A percentile compares a stretch with the other conserved stretches of the same genome.
Evolutionary conservation across 2,888 invertebrate species (phyloP).

Genomic region (Rhagonycha fulva): DNA sequence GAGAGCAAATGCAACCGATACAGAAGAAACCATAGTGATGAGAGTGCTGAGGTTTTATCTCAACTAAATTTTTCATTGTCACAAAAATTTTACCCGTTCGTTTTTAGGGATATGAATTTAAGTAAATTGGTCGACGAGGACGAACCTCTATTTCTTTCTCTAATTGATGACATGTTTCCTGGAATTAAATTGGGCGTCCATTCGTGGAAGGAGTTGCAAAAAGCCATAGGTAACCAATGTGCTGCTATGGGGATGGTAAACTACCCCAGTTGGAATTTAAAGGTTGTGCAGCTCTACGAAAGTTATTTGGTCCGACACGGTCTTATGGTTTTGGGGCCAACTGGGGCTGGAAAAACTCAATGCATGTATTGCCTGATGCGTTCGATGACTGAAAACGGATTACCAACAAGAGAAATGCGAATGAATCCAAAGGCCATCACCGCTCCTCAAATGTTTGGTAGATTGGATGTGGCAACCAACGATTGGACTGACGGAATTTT

Average conservation of each 20-base stretch:
- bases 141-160: constrained; percentile 82
- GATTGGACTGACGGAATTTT: constrained; percentile 96
- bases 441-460: constrained; percentile 91
- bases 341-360: constrained; percentile 84
- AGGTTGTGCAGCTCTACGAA: constrained; percentile 83
- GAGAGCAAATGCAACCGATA: constrained; percentile 73
- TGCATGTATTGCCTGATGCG: constrained; percentile 80
- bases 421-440: constrained; percentile 96
- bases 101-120: constrained; percentile 83
- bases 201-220: constrained; percentile 77
- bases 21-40: constrained; percentile 90
- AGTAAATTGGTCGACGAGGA: constrained; percentile 94
- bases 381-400: constrained; percentile 77
- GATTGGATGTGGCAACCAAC: constrained; percentile 86
- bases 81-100: background rate
- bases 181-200: constrained; percentile 77
- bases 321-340: constrained; percentile 87
- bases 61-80: background rate
- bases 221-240: constrained; percentile 67
- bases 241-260: constrained; percentile 72
- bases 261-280: constrained; percentile 86
- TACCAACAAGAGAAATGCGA: constrained; percentile 80
- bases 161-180: constrained; percentile 90
- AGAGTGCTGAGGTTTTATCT: constrained; percentile 64
- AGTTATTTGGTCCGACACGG: constrained; percentile 87